Evolutionary conservation across 1,140 invertebrate species (phyloP), one percentile per base, ranked within the genome.

Genomic region (Eurosta solidaginis): DNA sequence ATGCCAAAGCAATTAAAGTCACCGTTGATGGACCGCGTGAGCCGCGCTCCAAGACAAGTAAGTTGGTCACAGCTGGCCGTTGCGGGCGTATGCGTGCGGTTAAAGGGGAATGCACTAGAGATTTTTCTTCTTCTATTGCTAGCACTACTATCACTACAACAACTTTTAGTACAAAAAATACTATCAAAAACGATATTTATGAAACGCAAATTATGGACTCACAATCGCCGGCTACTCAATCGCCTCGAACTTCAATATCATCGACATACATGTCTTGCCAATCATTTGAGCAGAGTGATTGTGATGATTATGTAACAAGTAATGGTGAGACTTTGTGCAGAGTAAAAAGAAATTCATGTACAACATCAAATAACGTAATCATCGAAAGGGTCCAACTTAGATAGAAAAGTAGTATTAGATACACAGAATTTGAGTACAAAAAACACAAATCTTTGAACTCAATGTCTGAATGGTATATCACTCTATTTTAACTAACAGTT

Each of bases 21-120:
- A 99, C 98, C 40, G 98, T 99, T 33, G 98, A 99, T 88, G 98
- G 98, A 82, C 98, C 98, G 1, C 88, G 98, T 83, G 98, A 99
- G 88, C 97, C 97, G 1, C 90, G 98, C 86, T 97, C 96, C 78
- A 98, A 98, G 92, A 96, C 95, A 88, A 95, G 97, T 98, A 93
- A 97, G 96, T 95, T 76, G 54, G 59, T 27, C 22, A 22, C 22
- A 25, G 25, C 25, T 74, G 44, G 25, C n/a, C 29, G 5, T 40
- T n/a, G 20, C 17, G n/a, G 36, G 17, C 73, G 73, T 74, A 22
- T 20, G 36, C 29, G 10, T 40, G 40, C 36, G 63, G 17, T 9
- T 73, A 44, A 47, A 27, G 25, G 12, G 42, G n/a, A 25, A 47
- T 27, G 42, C 22, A 74, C 49, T 52, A 52, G 29, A 40, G 7